These are phyloP conservation scores for Cosmopolites sordidus DNA, from an alignment of 2,888 invertebrate genomes.

Conservation along the genomic window DNA sequence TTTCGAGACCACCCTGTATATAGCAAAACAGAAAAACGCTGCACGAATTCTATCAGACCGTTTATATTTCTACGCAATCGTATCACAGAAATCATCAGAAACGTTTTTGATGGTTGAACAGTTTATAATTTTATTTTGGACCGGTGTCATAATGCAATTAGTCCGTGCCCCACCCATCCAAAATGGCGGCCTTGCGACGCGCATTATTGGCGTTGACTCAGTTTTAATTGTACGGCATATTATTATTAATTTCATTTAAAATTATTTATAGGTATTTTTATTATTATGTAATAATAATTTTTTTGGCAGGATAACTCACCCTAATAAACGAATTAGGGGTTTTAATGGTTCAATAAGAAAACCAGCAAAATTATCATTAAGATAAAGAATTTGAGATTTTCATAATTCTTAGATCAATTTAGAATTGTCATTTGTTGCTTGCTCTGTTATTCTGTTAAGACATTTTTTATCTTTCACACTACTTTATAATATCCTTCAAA, in stretches of 20 bases:
- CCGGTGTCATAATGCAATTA: background rate
- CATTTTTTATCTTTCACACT: too few species aligned
- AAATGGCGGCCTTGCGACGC: constrained; percentile 14
- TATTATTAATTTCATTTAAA: constrained; percentile 38
- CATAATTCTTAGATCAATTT: too few species aligned
- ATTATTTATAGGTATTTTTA: constrained; percentile 39
- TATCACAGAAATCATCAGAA: background rate
- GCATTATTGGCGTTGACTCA: constrained; percentile 25
- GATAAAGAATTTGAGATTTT: too few species aligned
- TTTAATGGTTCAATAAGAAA: background rate
- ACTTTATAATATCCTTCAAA: too few species aligned
- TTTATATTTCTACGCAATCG: background rate
- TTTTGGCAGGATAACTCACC: constrained; percentile 52
- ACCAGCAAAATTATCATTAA: too few species aligned
- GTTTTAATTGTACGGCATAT: constrained; percentile 26
- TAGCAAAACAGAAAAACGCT: background rate
- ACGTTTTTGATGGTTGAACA: too few species aligned
- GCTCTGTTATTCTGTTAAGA: too few species aligned
- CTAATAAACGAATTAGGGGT: constrained; percentile 35
- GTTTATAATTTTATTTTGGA: background rate
- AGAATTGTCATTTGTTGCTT: too few species aligned
- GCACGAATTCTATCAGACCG: background rate
- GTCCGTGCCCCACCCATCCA: constrained; percentile 3
- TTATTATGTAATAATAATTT: constrained; percentile 41
- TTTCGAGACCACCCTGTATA: constrained; percentile 2